Evolutionary conservation across 2,888 invertebrate species (phyloP).

Genomic region (Hemistola chrysoprasaria): DNA sequence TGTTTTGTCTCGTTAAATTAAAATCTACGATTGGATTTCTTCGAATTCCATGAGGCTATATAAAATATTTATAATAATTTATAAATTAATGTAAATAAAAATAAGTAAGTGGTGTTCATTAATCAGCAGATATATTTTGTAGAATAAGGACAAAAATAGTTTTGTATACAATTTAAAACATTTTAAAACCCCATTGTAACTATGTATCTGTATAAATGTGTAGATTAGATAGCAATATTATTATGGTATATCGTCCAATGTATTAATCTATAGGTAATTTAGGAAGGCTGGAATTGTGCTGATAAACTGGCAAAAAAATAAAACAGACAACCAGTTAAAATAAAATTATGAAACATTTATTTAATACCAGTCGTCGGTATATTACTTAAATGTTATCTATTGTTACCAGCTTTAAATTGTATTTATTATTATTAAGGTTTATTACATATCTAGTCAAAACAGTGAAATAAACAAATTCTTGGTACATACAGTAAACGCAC

Average conservation of each 20-base stretch:
- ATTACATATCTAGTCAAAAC: too few species aligned
- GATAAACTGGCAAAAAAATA: too few species aligned
- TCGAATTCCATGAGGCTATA: too few species aligned
- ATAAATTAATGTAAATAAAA: conserved; percentile 46
- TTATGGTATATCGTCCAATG: conserved; percentile 27
- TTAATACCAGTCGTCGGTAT: too few species aligned
- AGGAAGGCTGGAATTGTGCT: conserved; percentile 7
- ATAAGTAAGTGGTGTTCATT: conserved; percentile 59
- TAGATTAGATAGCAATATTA: conserved; percentile 30
- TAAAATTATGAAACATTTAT: too few species aligned
- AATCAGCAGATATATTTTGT: conserved; percentile 43
- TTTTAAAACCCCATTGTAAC: conserved; percentile 51
- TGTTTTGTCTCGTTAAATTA: too few species aligned
- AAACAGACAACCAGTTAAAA: too few species aligned
- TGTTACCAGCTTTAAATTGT: too few species aligned
- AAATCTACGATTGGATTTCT: too few species aligned
- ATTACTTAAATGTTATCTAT: too few species aligned
- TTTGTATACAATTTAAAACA: conserved; percentile 55
- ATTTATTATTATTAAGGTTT: too few species aligned
- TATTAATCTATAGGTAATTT: conserved; percentile 15
- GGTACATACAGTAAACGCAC: too few species aligned
- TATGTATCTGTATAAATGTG: conserved; percentile 30
- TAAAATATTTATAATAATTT: not conserved
- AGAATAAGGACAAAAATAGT: conserved; percentile 46
- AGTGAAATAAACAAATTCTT: conserved; percentile 16